Base-by-base conservation (phyloP, 2,888 invertebrate genomes). In the Tenthredo amoena region DNA sequence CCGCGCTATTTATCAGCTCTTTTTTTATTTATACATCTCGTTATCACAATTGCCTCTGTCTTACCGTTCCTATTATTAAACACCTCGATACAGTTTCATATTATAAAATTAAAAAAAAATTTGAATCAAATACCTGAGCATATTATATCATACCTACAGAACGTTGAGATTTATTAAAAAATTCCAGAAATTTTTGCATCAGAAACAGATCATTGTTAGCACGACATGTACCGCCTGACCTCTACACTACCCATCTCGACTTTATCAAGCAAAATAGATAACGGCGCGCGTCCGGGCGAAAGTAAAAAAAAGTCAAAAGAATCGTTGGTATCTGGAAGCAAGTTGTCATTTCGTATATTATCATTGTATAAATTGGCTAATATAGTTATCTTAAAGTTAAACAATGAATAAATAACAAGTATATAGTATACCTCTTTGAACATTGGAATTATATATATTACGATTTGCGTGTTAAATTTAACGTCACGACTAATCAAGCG, bases 401-500 rank as follows among this genome's bases (percentile, higher is more conserved):
- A 34, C 12, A 68, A 62, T 62, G 12, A 34, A 68, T 68, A 68
- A 26, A 68, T 26, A 34, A 34, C 31, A 68, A 62, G 12, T 26
- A 15, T 15, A 26, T 26, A 26, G 6, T 15, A 47, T 7, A 6
- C 55, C 55, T 55, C n/a, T n/a, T 6, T 18, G n/a, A n/a, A 47
- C 4, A 47, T 47, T 47, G 47, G 47, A 47, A 15, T 47, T 47
- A n/a, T n/a, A n/a, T 18, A 47, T 50, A n/a, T 47, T 3, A 34
- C 50, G 6, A 34, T n/a, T 31, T 55, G 50, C 55, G 55, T 34
- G 18, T 77, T 55, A n/a, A 15, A 9, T 77, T 55, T 6, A 21
- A 74, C 74, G 40, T 74, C 47, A 55, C 55, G 50, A 50, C 77
- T 55, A 74, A 74, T 74, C 72, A 74, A 74, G 4, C 43, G 21